Base-by-base conservation (phyloP, 2,113 vertebrate species). In the Xiphophorus maculatus region DNA sequence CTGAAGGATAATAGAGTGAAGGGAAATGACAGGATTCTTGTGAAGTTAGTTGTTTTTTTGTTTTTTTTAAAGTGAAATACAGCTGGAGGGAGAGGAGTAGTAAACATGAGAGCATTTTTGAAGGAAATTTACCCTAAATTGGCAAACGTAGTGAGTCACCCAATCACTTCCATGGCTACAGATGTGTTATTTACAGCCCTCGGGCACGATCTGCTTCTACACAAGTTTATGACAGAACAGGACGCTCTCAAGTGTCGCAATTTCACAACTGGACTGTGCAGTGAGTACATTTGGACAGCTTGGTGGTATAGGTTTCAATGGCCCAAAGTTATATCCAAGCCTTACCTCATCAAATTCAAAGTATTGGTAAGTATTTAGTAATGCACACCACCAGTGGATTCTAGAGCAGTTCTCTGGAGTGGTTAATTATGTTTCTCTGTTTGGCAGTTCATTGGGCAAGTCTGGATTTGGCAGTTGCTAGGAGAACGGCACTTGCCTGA, bases 21-120 rank as follows among this genome's bases (percentile, higher is more conserved):
- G 42, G 71, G 54, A 67, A 60, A 51, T 71, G 33, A 28, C 69
- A 14, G 66, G 19, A 5, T 1, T 37, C 63, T 74, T 27, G 54
- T 54, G 51, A 22, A 66, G 27, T 5, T 14, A 27, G 9, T 0
- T 32, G 28, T 32, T 32, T 33, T 33, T 6, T 33, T 33, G 8
- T 11, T 37, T 37, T 37, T 37, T 37, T 37, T 11, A 1, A 35
- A 37, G 10, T 63, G 4, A 19, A 51, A 51, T 51, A 51, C 6
- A 19, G 1, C 44, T 22, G 19, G 51, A 8, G 7, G 22, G 22
- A 10, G 4, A 54, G 25, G 22, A 7, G 51, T 25, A 25, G 4
- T 44, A 17, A 44, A 44, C 42, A 44, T 22, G 5, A 22, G 17
- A n/a, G 25, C 5, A 4, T 58, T 25, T 58, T 58, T 7, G 25